Evolutionary conservation across 2,888 invertebrate genomes (phyloP).

Genomic region (Cephus pulcher): DNA sequence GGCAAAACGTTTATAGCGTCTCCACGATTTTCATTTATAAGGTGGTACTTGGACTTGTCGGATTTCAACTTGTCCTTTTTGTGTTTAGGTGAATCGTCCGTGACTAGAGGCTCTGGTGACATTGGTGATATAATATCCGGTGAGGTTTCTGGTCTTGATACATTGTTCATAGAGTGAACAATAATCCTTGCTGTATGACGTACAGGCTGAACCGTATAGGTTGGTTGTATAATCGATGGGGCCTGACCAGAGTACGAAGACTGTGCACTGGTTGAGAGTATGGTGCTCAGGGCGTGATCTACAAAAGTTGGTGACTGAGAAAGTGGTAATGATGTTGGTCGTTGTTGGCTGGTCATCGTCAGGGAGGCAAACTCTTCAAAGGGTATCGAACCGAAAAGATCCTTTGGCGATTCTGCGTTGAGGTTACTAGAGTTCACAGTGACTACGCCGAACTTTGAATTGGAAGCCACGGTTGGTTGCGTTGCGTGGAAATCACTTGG

Average conservation of each 20-base stretch:
- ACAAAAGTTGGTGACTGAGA: slow-evolving; percentile 52
- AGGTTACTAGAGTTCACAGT: slow-evolving; percentile 49
- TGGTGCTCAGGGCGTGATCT: slow-evolving; percentile 42
- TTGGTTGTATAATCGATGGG: not conserved
- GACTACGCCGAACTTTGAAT: slow-evolving; percentile 53
- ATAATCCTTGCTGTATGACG: slow-evolving; percentile 44
- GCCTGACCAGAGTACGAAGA: slow-evolving; percentile 20
- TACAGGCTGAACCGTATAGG: slow-evolving; percentile 39
- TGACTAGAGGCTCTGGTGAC: slow-evolving; percentile 58
- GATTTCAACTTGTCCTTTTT: slow-evolving; percentile 66
- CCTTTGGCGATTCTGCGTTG: slow-evolving; percentile 39
- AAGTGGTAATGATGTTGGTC: slow-evolving; percentile 56
- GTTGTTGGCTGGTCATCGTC: slow-evolving; percentile 41
- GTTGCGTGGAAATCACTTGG: slow-evolving; percentile 17
- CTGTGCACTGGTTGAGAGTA: slow-evolving; percentile 36
- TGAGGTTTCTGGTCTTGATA: slow-evolving; percentile 36
- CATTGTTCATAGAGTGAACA: slow-evolving; percentile 47
- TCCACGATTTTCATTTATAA: slow-evolving; percentile 67
- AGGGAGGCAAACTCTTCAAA: slow-evolving; percentile 59
- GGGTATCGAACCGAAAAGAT: slow-evolving; percentile 62
- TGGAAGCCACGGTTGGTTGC: slow-evolving; percentile 17
- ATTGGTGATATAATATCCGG: slow-evolving; percentile 47
- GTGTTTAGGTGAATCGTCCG: slow-evolving; percentile 47
- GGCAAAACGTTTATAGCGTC: slow-evolving; percentile 56
- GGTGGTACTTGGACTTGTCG: slow-evolving; percentile 68